Conservation (phyloP, 2,888 invertebrate species). For the Calameuta pallipes region DNA sequence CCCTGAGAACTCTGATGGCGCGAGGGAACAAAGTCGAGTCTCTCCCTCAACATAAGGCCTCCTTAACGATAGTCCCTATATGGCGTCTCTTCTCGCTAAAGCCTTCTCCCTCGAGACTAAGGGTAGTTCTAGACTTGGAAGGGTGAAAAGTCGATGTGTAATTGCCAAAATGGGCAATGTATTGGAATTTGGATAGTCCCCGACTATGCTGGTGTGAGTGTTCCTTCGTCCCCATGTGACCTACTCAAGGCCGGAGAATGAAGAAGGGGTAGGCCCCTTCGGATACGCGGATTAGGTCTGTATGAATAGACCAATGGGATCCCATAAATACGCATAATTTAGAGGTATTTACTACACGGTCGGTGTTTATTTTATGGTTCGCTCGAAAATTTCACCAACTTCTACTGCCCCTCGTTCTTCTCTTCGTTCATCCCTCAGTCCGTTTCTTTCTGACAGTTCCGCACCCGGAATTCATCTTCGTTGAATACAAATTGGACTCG, state of each 20-base stretch:
- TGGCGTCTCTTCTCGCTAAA: background rate
- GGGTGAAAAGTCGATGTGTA: background rate
- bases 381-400: background rate
- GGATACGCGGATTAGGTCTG: background rate
- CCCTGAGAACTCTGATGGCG: background rate
- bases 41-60: background rate
- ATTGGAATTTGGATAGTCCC: background rate
- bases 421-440: background rate
- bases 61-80: background rate
- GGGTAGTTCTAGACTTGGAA: background rate
- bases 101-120: background rate
- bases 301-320: conserved; percentile 10
- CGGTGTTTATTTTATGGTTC: background rate
- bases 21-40: background rate
- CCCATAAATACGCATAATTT: conserved; percentile 17
- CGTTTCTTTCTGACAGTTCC: background rate
- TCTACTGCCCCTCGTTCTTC: background rate
- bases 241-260: background rate
- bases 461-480: background rate
- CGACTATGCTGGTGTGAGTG: background rate
- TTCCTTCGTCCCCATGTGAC: background rate
- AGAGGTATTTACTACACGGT: conserved; percentile 4
- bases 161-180: background rate
- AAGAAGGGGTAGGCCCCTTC: background rate
- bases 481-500: background rate